Base-by-base conservation (phyloP, 92 coral and sea anemone genomes). In the Muricea muricata region DNA sequence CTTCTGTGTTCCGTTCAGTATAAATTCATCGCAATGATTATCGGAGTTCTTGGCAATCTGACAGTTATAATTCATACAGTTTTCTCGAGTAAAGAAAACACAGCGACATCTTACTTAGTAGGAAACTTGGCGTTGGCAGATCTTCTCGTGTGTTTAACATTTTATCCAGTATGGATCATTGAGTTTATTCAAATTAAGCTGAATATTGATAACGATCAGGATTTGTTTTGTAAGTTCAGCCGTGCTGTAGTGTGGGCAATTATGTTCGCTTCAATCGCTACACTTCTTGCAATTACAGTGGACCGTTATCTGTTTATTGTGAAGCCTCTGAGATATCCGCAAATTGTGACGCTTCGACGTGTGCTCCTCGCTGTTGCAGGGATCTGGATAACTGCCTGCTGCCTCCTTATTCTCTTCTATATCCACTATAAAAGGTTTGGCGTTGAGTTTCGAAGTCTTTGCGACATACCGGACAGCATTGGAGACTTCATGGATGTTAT, bases 111-210 rank as follows among this genome's bases (percentile, higher is more conserved):
- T 20, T 52, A 6, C 21, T 52, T 52, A 25, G 26, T 52, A 52
- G 60, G 60, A 52, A 52, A 52, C 60, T 52, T 52, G 60, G 60
- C 60, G 20, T 25, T 52, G 60, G 60, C 60, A 52, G 60, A 52
- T 18, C 18, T 52, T 18, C 60, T 52, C 60, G 60, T 52, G 60
- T 52, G 60, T 52, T 52, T 52, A 52, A 52, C 60, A 52, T 52
- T 52, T 52, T 52, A 52, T 52, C 60, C 60, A 52, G 20, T 52
- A 52, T 52, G 60, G 60, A 52, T 52, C 2, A 52, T 20, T 52
- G 60, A 52, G 18, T 52, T 52, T 52, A 52, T 52, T 1, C 24
- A 52, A 25, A 52, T 25, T 17, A 52, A 17, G 20, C 20, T 52
- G 18, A 17, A 52, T 25, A 52, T 52, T 18, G 60, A 52, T 52